Evolutionary conservation across 2,113 vertebrate species (phyloP), one percentile per base, ranked within the genome.

Genomic region (Sterna hirundo): DNA sequence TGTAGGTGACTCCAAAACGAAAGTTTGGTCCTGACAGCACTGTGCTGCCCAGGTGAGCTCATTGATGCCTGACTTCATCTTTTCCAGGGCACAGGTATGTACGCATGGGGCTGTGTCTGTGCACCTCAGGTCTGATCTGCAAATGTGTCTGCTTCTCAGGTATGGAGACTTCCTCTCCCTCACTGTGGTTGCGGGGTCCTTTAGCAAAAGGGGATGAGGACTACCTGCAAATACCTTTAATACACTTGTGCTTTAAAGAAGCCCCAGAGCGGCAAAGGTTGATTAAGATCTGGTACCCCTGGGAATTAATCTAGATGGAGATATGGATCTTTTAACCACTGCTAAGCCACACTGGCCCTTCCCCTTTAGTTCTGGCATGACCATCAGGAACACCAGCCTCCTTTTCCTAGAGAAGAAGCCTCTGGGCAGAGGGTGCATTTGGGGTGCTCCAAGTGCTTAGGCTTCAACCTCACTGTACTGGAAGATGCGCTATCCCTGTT

Each of bases 51-150:
- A 44, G 20, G 44, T 61, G 20, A 65, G 16, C 54, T 60, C 4
- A 0, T 3, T 66, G 27, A 34, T 55, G 30, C 30, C 69, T 29
- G 30, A 80, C 11, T 58, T 93, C 27, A 23, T 58, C 51, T 61
- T 25, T 76, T 76, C 21, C 51, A 71, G 15, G 17, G 10, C 36
- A 52, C 0, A 0, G 15, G 9, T 34, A 29, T 4, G 19, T 22
- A 78, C 12, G 30, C n/a, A 23, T 21, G 12, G 18, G 54, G 16
- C 10, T 29, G 27, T 49, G 13, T 17, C 38, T 51, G 9, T 15
- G 4, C 44, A 65, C 14, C 23, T 90, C 25, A 65, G 42, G 12
- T 9, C 14, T 69, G 26, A 74, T 52, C 44, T 55, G 20, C 52
- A 55, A 19, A 20, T 13, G 34, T 0, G 0, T 26, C 65, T 86